Percentiles rank a stretch among this genome's conserved stretches.
Conservation (phyloP, 2,797 vertebrate species). For the Micromesistius poutassou region DNA sequence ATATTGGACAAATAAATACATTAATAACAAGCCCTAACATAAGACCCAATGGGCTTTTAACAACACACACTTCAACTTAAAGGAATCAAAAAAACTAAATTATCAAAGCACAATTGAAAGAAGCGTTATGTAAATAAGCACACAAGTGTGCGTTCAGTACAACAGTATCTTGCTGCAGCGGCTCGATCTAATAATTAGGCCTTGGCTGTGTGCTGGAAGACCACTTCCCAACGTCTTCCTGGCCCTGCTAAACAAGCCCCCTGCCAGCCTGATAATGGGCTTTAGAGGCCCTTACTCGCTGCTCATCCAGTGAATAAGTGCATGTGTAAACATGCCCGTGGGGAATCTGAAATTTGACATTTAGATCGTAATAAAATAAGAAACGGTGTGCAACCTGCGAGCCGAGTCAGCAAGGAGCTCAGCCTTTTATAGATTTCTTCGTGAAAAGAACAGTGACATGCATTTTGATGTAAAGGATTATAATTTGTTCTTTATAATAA, state of each 20-base stretch:
- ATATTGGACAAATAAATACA: neutral
- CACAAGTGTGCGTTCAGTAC: constrained; percentile 44
- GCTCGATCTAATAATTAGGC: constrained; percentile 52
- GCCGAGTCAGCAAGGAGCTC: neutral
- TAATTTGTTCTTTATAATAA: neutral
- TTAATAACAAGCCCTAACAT: constrained; percentile 1
- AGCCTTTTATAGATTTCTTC: constrained; percentile 3
- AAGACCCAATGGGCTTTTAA: constrained; percentile 4
- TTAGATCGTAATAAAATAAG: constrained; percentile 13
- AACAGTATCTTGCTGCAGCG: constrained; percentile 23
- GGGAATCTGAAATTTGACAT: constrained; percentile 24
- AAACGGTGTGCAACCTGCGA: constrained; percentile 22
- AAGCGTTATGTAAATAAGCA: constrained; percentile 26
- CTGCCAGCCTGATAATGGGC: constrained; percentile 55
- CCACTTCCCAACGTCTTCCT: constrained; percentile 36
- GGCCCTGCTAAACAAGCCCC: constrained; percentile 51
- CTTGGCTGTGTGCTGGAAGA: constrained; percentile 38
- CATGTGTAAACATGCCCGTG: constrained; percentile 42
- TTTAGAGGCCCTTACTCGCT: constrained; percentile 41
- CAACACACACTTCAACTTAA: constrained; percentile 32
- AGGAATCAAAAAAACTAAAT: constrained; percentile 37
- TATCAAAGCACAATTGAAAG: constrained; percentile 42
- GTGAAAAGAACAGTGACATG: neutral
- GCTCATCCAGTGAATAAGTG: constrained; percentile 45
- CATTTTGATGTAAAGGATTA: neutral